Evolutionary conservation across 2,113 vertebrate genomes (phyloP).

Genomic region (Limanda limanda): DNA sequence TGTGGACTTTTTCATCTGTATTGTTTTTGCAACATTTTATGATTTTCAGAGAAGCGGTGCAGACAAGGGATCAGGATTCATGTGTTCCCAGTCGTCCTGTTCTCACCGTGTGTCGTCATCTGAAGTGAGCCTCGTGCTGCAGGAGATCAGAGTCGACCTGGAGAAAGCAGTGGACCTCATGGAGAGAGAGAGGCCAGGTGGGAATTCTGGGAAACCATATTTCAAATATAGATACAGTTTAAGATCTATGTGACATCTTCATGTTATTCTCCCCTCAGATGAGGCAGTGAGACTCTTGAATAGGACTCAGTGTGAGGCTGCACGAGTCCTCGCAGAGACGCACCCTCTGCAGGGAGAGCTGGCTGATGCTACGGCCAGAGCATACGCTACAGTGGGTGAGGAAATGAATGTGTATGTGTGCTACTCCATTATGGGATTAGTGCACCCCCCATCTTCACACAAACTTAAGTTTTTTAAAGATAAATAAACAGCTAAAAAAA

Average conservation of each 20-base stretch:
- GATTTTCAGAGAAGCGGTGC: conserved; percentile 45
- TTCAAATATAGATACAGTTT: not conserved
- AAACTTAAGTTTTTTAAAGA: no score
- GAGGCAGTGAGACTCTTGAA: conserved; percentile 80
- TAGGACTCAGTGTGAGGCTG: conserved; percentile 71
- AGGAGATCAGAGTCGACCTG: conserved; percentile 57
- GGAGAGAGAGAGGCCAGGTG: conserved; percentile 72
- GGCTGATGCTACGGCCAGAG: conserved; percentile 86
- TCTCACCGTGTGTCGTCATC: conserved; percentile 34
- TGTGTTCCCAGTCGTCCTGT: conserved; percentile 67
- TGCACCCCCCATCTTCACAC: no score
- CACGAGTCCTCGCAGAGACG: conserved; percentile 81
- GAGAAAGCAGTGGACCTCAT: conserved; percentile 71
- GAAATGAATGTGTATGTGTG: not conserved
- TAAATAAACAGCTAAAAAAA: no score
- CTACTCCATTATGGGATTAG: no score
- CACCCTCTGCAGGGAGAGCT: conserved; percentile 88
- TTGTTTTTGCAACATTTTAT: no score
- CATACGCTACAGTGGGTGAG: conserved; percentile 87
- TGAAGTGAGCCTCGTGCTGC: conserved; percentile 65
- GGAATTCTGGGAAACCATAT: not conserved
- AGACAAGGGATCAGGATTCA: conserved; percentile 33
- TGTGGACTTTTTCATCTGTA: not conserved
- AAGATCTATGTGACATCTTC: not conserved
- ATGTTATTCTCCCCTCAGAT: conserved; percentile 68